Base-by-base conservation (phyloP, 2,797 vertebrate species). In the Pseudochromis fuscus region DNA sequence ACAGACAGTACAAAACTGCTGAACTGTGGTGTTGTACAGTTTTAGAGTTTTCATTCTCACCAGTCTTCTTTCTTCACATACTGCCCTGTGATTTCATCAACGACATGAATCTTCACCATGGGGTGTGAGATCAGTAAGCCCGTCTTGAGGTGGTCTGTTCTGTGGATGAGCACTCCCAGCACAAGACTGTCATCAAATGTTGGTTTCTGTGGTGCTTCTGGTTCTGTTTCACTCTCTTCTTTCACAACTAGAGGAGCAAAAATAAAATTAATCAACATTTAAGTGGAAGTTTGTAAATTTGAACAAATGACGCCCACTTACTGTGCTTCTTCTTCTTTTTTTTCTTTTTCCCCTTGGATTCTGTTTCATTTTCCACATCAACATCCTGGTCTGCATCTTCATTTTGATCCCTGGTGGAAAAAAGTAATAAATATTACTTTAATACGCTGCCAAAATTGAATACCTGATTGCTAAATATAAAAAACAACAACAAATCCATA, bases 71-170 rank as follows among this genome's bases (percentile, higher is more conserved):
- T 98, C 89, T 95, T 97, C 82, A 97, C 93, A 58, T 98, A 96
- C 35, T 96, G 93, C 40, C 96, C 96, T 23, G 92, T 98, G 69
- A 76, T 87, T 77, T 96, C 96, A 86, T 99, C 96, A 48, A 99
- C 91, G 21, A 99, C 79, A 8, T 99, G 96, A 83, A 99, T 93
- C 93, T 98, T 99, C 77, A 99, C 96, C 95, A 98, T 95, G 7
- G 97, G 98, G 79, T 95, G 95, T 64, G 96, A 98, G 73, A 97
- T 82, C 89, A 96, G 86, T 18, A 96, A 87, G 91, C 96, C 94
- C 9, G 95, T 96, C 89, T 95, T 97, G 64, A 99, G 96, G 59
- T 86, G 89, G 87, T 99, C 97, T 1, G 95, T 93, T 64, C 95
- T 93, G 88, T 99, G 97, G 72, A 99, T 75, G 38, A 94, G 94